Percentiles rank a stretch among this genome's conserved stretches.
These are phyloP conservation scores for Spisula solida DNA, from an alignment of 2,888 invertebrate genomes.

Conservation along the genomic window DNA sequence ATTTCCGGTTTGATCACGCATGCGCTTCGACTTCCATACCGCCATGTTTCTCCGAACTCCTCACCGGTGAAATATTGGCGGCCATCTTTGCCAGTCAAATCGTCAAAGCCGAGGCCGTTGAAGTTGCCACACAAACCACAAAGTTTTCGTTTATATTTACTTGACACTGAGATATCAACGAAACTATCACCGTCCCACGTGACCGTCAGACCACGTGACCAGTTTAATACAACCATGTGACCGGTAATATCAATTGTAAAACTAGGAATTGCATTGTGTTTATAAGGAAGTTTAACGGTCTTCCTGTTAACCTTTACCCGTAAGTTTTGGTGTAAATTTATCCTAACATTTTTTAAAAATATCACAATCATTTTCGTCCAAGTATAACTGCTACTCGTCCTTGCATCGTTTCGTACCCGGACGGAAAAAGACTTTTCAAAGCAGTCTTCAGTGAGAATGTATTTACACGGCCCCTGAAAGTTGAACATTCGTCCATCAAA, in stretches of 20 bases:
- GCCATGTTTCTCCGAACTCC: constrained; percentile 96
- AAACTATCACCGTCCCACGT: constrained; percentile 98
- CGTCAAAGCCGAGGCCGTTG: constrained; percentile 95
- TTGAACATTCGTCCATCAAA: constrained; percentile 98
- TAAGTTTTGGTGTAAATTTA: constrained; percentile 93
- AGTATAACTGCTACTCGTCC: constrained; percentile 93
- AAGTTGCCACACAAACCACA: constrained; percentile 98
- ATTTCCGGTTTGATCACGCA: constrained; percentile 80
- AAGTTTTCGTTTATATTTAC: constrained; percentile 92
- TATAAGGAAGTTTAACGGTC: constrained; percentile 92
- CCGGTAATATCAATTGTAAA: constrained; percentile 89
- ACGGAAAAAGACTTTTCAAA: constrained; percentile 92
- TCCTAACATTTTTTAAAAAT: constrained; percentile 89
- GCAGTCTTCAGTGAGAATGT: constrained; percentile 95
- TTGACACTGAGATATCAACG: constrained; percentile 93
- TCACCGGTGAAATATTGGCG: constrained; percentile 90
- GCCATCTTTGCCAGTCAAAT: constrained; percentile 89
- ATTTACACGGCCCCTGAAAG: constrained; percentile 94
- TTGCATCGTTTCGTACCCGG: constrained; percentile 95
- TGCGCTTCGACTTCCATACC: constrained; percentile 92
- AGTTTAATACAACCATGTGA: constrained; percentile 87
- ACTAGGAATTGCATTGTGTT: constrained; percentile 82
- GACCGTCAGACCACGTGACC: constrained; percentile 91
- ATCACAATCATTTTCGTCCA: constrained; percentile 94
- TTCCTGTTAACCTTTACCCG: constrained; percentile 94